These are phyloP conservation scores for Brachionichthys hirsutus DNA, from an alignment of 2,113 vertebrate species.

Conservation along the genomic window DNA sequence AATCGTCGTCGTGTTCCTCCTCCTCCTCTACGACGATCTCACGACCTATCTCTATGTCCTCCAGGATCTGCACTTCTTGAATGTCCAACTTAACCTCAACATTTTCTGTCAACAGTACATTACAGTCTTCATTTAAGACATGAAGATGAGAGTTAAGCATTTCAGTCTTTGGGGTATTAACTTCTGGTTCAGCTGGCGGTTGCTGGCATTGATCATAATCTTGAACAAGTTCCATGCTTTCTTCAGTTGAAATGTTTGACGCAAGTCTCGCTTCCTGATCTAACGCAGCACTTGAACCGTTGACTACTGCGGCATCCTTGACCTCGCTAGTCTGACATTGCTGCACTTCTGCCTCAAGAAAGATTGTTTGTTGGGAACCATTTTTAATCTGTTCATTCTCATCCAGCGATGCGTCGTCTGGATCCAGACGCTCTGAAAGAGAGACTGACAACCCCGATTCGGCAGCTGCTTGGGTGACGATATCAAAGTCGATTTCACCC, in stretches of 20 bases:
- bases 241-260: slow-evolving; percentile 25
- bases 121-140: slow-evolving; percentile 18
- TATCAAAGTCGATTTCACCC: slow-evolving; percentile 57
- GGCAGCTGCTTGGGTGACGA: slow-evolving; percentile 64
- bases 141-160: slow-evolving; percentile 18
- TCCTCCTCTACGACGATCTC: slow-evolving; percentile 68
- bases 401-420: background rate
- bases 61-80: slow-evolving; percentile 64
- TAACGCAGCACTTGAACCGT: slow-evolving; percentile 22
- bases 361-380: slow-evolving; percentile 11
- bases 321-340: slow-evolving; percentile 18
- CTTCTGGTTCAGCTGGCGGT: slow-evolving; percentile 19
- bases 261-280: slow-evolving; percentile 18
- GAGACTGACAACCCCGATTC: slow-evolving; percentile 59
- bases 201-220: slow-evolving; percentile 45
- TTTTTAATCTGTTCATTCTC: slow-evolving; percentile 30
- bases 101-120: slow-evolving; percentile 2
- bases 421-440: slow-evolving; percentile 25
- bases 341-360: slow-evolving; percentile 9
- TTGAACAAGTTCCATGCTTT: slow-evolving; percentile 45
- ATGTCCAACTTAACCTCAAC: slow-evolving; percentile 35
- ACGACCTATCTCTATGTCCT: slow-evolving; percentile 72
- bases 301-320: slow-evolving; percentile 14
- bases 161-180: slow-evolving; percentile 38
- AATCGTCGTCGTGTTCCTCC: slow-evolving; percentile 56